Evolutionary conservation across 35 echinoderm and acorn worm genomes (phyloP).

Genomic region (Ptychodera flava): DNA sequence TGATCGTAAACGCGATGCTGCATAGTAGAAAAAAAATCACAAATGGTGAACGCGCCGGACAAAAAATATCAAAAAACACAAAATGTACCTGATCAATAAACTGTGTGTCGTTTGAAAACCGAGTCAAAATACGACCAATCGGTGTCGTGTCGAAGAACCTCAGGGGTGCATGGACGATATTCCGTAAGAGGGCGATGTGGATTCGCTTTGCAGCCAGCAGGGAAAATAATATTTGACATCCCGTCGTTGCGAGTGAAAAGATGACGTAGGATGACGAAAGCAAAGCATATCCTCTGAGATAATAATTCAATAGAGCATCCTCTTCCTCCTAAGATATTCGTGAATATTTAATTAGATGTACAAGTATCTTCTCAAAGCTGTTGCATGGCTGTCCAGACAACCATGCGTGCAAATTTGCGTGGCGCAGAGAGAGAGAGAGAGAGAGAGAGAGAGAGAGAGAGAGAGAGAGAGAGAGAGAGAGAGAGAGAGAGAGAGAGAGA

Average conservation of each 20-base stretch:
- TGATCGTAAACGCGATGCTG: too few species aligned
- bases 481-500: not conserved
- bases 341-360: too few species aligned
- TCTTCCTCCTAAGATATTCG: too few species aligned
- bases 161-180: slow-evolving; percentile 50
- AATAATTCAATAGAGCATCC: too few species aligned
- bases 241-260: slow-evolving; percentile 10
- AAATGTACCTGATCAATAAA: slow-evolving; percentile 47
- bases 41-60: too few species aligned
- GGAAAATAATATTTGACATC: slow-evolving; percentile 12
- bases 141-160: slow-evolving; percentile 65
- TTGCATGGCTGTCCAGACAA: too few species aligned
- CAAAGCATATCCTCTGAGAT: slow-evolving; percentile 46
- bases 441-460: slow-evolving; percentile 20
- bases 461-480: slow-evolving; percentile 25
- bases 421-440: slow-evolving; percentile 15
- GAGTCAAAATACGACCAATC: slow-evolving; percentile 51
- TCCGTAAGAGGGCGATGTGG: slow-evolving; percentile 31
- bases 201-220: slow-evolving; percentile 24
- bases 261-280: slow-evolving; percentile 29
- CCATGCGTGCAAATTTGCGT: too few species aligned
- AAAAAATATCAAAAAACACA: too few species aligned
- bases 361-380: too few species aligned
- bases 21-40: too few species aligned
- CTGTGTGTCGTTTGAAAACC: too few species aligned